Conservation (phyloP, 2,888 invertebrate genomes). For the Noctua janthe region DNA sequence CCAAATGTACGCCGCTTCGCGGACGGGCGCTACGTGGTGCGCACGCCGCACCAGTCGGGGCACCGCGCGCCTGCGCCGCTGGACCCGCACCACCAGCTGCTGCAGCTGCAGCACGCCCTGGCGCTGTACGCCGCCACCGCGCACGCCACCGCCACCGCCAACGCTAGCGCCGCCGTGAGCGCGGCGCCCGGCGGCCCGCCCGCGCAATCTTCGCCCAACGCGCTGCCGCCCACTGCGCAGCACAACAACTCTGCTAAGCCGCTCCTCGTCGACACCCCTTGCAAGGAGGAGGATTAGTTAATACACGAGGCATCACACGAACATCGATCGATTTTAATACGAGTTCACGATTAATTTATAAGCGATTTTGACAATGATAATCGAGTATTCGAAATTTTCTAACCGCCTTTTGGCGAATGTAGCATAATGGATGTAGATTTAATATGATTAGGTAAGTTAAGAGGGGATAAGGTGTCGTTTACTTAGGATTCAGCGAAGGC, state of each 20-base stretch:
- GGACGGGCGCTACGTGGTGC: slow-evolving; percentile 88
- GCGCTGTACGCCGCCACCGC: slow-evolving; percentile 88
- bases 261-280: slow-evolving; percentile 86
- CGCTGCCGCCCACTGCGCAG: slow-evolving; percentile 77
- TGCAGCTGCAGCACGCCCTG: slow-evolving; percentile 87
- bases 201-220: slow-evolving; percentile 78
- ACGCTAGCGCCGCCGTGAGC: slow-evolving; percentile 76
- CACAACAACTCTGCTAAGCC: slow-evolving; percentile 83
- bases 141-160: slow-evolving; percentile 85
- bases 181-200: slow-evolving; percentile 72
- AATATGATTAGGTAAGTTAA: slow-evolving; percentile 79
- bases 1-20: slow-evolving; percentile 88
- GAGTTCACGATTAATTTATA: slow-evolving; percentile 72
- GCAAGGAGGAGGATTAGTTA: slow-evolving; percentile 86
- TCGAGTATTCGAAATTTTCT: slow-evolving; percentile 81
- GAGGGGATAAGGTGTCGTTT: slow-evolving; percentile 87
- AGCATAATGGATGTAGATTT: slow-evolving; percentile 85
- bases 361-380: slow-evolving; percentile 73
- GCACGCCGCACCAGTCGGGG: slow-evolving; percentile 88
- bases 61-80: slow-evolving; percentile 87
- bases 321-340: slow-evolving; percentile 65
- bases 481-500: slow-evolving; percentile 84
- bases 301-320: slow-evolving; percentile 46
- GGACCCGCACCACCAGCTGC: slow-evolving; percentile 87
- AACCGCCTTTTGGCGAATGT: slow-evolving; percentile 86